These are phyloP conservation scores for Lerista edwardsae DNA, from an alignment of 2,797 vertebrate species.

Conservation along the genomic window DNA sequence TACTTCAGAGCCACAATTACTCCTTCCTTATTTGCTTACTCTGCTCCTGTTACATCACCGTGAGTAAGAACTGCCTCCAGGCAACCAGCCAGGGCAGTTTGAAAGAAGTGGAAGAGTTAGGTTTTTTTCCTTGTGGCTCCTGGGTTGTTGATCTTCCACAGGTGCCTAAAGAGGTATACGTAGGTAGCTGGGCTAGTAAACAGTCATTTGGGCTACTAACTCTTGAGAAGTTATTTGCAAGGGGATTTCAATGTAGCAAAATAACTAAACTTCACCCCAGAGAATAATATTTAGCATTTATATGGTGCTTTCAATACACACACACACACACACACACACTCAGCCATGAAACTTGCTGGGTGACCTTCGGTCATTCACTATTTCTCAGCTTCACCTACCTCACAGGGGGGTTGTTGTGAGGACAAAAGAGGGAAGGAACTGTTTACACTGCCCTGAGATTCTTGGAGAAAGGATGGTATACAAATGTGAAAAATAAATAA, in stretches of 20 bases:
- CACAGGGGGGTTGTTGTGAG: too few relatives aligned
- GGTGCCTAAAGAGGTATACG: not conserved
- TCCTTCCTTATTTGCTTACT: constrained; percentile 17
- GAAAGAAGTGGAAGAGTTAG: not conserved
- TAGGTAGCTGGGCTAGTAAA: not conserved
- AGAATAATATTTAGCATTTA: not conserved
- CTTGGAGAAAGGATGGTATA: too few relatives aligned
- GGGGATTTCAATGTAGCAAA: not conserved
- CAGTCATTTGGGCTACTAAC: not conserved
- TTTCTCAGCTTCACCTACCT: too few relatives aligned
- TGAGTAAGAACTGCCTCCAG: not conserved
- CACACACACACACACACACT: too few relatives aligned
- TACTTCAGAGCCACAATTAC: constrained; percentile 18
- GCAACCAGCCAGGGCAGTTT: not conserved
- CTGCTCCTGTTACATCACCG: constrained; percentile 17
- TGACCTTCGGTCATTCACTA: too few relatives aligned
- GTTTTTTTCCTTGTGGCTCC: not conserved
- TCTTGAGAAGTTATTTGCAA: not conserved
- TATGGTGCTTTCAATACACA: too few relatives aligned
- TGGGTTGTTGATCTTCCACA: not conserved
- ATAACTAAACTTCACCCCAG: not conserved
- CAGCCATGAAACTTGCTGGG: too few relatives aligned
- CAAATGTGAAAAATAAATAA: not conserved
- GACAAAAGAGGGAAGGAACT: too few relatives aligned
- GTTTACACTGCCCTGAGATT: too few relatives aligned